Percentiles rank a stretch among this genome's conserved stretches.
Conservation (phyloP, 2,113 vertebrate species). For the Cyprinodon tularosa region DNA sequence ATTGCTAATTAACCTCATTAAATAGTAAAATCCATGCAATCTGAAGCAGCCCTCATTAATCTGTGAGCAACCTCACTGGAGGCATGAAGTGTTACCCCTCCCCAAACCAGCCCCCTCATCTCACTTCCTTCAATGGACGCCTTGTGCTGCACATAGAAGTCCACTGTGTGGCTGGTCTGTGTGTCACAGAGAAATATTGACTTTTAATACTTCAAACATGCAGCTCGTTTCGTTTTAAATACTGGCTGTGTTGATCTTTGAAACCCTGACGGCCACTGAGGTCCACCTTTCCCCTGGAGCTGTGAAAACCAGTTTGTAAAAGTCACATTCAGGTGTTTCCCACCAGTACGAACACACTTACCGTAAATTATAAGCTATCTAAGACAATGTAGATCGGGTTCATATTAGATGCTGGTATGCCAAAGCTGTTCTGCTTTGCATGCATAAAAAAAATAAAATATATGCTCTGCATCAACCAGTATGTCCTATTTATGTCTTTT, state of each 20-base stretch:
- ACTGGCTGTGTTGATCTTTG: conserved; percentile 54
- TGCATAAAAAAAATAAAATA: background rate
- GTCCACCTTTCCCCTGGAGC: conserved; percentile 49
- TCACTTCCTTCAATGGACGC: conserved; percentile 49
- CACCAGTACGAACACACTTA: conserved; percentile 1
- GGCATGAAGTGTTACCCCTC: conserved; percentile 36
- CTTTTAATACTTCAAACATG: conserved; percentile 67
- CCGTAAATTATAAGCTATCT: background rate
- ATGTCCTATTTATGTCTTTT: conserved; percentile 25
- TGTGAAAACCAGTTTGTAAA: conserved; percentile 20
- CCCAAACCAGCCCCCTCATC: conserved; percentile 29
- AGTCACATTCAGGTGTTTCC: conserved; percentile 3
- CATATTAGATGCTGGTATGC: conserved; percentile 3
- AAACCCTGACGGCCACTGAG: conserved; percentile 23
- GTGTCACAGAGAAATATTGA: conserved; percentile 68
- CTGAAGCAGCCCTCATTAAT: conserved; percentile 17
- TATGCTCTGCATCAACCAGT: conserved; percentile 2
- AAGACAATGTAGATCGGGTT: background rate
- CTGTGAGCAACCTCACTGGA: conserved; percentile 26
- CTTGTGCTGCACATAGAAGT: conserved; percentile 61
- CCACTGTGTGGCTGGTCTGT: conserved; percentile 46
- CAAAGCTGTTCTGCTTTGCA: background rate
- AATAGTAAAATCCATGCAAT: background rate
- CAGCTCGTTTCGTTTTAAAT: conserved; percentile 33
- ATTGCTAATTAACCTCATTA: background rate